Conservation (phyloP, 2,113 vertebrate species). For the Cebus imitator region DNA sequence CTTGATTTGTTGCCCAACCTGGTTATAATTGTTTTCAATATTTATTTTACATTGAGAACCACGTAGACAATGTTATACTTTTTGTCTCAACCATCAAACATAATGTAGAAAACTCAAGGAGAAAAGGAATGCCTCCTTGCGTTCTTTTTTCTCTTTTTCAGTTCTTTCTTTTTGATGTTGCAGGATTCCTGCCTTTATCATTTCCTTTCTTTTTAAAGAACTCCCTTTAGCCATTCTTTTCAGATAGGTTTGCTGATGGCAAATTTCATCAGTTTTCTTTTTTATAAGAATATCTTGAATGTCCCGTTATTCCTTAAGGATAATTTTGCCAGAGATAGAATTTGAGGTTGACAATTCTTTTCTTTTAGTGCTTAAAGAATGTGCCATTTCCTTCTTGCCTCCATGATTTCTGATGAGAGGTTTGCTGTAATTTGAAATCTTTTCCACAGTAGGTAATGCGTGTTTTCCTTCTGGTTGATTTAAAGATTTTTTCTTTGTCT, state of each 20-base stretch:
- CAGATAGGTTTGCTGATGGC: neutral
- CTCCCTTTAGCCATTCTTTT: neutral
- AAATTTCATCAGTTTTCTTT: neutral
- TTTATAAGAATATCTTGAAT: neutral
- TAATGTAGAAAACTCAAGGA: neutral
- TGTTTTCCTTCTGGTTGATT: neutral
- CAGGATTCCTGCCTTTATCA: neutral
- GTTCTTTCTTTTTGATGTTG: neutral
- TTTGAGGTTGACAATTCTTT: neutral
- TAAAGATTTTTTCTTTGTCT: neutral
- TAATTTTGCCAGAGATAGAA: neutral
- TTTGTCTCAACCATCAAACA: neutral
- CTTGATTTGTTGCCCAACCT: too few species aligned
- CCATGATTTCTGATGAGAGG: neutral
- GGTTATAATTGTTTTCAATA: neutral
- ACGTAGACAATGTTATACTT: neutral
- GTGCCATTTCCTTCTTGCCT: neutral
- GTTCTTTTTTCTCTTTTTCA: neutral
- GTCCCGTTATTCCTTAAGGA: neutral
- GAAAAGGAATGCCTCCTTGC: neutral
- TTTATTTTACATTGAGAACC: neutral
- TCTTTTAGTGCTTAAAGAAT: neutral
- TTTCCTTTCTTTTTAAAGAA: neutral
- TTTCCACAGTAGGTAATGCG: neutral
- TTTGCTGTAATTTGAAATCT: neutral